Evolutionary conservation across 2,888 invertebrate species (phyloP).

Genomic region (Epicampocera succincta): DNA sequence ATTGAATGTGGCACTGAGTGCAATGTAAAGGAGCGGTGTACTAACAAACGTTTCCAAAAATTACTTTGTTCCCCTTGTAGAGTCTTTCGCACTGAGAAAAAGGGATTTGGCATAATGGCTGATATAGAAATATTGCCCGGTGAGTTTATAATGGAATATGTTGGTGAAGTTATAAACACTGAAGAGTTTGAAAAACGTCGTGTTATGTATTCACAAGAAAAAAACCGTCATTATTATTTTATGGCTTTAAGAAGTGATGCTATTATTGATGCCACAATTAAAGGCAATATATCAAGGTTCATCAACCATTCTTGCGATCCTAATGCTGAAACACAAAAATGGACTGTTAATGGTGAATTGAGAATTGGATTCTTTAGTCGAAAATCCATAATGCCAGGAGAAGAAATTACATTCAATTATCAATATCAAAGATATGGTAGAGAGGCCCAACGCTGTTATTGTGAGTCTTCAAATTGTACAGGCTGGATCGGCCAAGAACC

Average conservation of each 20-base stretch:
- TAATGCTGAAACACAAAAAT: constrained; percentile 99
- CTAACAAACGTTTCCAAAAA: constrained; percentile 96
- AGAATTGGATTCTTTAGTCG: constrained; percentile 98
- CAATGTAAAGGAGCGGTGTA: constrained; percentile 93
- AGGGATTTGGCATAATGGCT: constrained; percentile 94
- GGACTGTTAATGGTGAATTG: constrained; percentile 95
- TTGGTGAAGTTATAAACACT: constrained; percentile 97
- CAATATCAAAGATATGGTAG: constrained; percentile 98
- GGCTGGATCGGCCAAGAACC: constrained; percentile 98
- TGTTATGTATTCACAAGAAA: constrained; percentile 93
- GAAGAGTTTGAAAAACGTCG: constrained; percentile 94
- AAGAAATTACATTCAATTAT: constrained; percentile 99
- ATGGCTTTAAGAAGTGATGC: constrained; percentile 97
- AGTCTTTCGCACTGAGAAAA: constrained; percentile 95
- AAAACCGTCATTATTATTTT: constrained; percentile 97
- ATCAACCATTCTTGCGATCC: constrained; percentile 99
- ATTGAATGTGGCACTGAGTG: constrained; percentile 98
- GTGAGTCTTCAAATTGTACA: constrained; percentile 93
- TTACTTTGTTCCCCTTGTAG: constrained; percentile 91
- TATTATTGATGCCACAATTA: constrained; percentile 97
- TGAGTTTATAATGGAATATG: constrained; percentile 98
- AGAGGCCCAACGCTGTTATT: constrained; percentile 97
- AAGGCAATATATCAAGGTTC: constrained; percentile 97
- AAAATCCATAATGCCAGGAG: constrained; percentile 90
- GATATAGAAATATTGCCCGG: constrained; percentile 83